These are phyloP conservation scores for Caracal caracal DNA, from an alignment of 2,113 vertebrate species.

Conservation along the genomic window DNA sequence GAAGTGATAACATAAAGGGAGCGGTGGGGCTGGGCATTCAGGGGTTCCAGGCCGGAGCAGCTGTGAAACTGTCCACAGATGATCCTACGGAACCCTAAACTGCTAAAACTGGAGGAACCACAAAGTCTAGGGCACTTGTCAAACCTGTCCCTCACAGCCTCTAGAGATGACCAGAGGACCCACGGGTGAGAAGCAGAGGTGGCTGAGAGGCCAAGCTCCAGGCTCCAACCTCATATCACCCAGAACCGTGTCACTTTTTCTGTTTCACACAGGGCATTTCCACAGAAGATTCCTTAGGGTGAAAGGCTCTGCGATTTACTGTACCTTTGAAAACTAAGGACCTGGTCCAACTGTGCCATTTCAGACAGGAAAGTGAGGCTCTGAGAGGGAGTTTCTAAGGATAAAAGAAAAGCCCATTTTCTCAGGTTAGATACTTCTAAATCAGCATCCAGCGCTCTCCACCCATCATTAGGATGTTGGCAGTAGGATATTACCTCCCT, in stretches of 20 bases:
- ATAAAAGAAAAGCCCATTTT: slow-evolving; percentile 46
- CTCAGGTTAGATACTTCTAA: not conserved
- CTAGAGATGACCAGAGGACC: not conserved
- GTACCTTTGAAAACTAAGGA: slow-evolving; percentile 40
- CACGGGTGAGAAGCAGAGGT: no score
- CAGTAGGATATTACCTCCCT: not conserved
- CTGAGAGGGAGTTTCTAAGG: not conserved
- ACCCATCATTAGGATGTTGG: no score
- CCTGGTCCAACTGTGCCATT: slow-evolving; percentile 1
- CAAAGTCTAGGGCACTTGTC: not conserved
- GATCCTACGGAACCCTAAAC: not conserved
- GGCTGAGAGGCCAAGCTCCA: not conserved
- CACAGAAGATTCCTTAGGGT: not conserved
- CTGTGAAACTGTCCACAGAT: not conserved
- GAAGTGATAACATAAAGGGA: not conserved
- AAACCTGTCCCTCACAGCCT: not conserved
- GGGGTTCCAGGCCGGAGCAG: not conserved
- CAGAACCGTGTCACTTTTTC: not conserved
- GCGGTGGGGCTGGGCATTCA: not conserved
- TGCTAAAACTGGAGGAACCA: slow-evolving; percentile 12
- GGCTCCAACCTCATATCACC: not conserved
- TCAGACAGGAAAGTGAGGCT: not conserved
- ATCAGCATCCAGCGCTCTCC: not conserved
- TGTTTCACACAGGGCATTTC: not conserved
- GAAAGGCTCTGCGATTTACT: not conserved